A percentile compares a stretch with the other conserved stretches of the same genome.
Evolutionary conservation across 1,140 invertebrate genomes (phyloP).

Genomic region (Drosophila sechellia): DNA sequence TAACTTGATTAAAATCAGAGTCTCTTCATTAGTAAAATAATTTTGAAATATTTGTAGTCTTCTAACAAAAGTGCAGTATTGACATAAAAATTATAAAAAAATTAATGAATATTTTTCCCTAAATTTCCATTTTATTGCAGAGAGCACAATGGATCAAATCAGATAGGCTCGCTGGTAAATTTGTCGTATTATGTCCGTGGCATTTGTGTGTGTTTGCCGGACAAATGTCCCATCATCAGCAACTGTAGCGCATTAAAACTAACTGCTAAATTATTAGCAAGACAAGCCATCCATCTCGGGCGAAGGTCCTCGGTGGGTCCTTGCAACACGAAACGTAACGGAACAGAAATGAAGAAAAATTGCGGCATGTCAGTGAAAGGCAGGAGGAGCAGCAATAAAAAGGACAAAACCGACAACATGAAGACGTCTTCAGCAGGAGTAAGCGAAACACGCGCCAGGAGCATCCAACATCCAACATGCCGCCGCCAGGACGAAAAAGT

Average conservation of each 20-base stretch:
- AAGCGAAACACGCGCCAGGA: conserved; percentile 77
- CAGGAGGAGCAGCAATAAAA: conserved; percentile 74
- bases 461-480: conserved; percentile 71
- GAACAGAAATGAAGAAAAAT: conserved; percentile 77
- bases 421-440: conserved; percentile 65
- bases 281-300: conserved; percentile 71
- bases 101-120: too few relatives aligned
- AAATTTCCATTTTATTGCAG: too few relatives aligned
- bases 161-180: conserved; percentile 9
- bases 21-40: too few relatives aligned
- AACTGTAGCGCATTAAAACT: conserved; percentile 68
- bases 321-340: conserved; percentile 36
- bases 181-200: neutral
- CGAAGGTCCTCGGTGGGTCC: conserved; percentile 25
- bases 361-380: conserved; percentile 76
- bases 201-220: neutral
- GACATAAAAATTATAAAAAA: too few relatives aligned
- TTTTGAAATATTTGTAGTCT: too few relatives aligned
- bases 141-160: neutral
- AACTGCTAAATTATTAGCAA: conserved; percentile 80
- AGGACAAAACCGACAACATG: conserved; percentile 70
- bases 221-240: conserved; percentile 32
- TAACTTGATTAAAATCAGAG: too few relatives aligned
- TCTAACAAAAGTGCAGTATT: too few relatives aligned
- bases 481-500: conserved; percentile 67